Conservation (phyloP, 1,140 invertebrate genomes). For the Bombus waltoni region DNA sequence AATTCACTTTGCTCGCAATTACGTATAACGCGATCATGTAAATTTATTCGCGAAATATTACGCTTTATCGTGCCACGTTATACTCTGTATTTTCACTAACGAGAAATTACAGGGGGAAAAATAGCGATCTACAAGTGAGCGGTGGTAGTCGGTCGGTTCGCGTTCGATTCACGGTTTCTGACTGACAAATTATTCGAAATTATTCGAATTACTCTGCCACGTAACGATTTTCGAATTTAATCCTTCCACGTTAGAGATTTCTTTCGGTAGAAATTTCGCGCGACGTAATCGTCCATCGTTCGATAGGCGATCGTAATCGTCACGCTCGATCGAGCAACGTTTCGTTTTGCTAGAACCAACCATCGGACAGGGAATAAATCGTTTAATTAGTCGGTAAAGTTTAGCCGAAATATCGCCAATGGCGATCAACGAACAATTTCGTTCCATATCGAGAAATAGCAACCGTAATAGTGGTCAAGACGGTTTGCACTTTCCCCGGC, state of each 20-base stretch:
- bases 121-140: too few species aligned
- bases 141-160: too few species aligned
- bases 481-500: conserved; percentile 71
- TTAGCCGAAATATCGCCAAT: background rate
- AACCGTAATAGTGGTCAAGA: conserved; percentile 70
- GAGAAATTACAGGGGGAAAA: too few species aligned
- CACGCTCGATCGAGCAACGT: background rate
- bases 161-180: too few species aligned
- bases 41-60: background rate
- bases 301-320: background rate
- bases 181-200: too few species aligned
- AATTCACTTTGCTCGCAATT: background rate
- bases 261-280: background rate
- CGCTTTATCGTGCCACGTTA: too few species aligned
- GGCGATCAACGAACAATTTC: conserved; percentile 56
- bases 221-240: background rate
- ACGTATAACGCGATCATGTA: background rate
- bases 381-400: conserved; percentile 19
- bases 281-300: background rate
- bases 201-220: too few species aligned
- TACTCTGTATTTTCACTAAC: too few species aligned
- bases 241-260: background rate
- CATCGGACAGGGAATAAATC: background rate
- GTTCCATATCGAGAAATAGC: conserved; percentile 72
- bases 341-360: background rate